These are phyloP conservation scores for Diachasma alloeum DNA, from an alignment of 1,140 invertebrate genomes.

Conservation along the genomic window DNA sequence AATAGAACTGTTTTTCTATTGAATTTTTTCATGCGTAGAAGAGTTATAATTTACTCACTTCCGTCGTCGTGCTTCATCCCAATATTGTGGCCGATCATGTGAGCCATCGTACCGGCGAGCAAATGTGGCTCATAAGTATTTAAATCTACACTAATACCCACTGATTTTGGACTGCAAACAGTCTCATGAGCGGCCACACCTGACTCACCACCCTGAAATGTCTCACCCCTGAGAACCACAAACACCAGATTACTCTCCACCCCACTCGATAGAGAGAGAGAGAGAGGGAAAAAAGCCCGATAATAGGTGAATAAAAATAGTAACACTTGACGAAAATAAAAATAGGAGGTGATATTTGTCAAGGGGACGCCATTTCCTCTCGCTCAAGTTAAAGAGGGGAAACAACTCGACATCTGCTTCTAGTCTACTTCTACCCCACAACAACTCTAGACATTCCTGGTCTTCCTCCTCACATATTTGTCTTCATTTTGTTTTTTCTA, in stretches of 20 bases:
- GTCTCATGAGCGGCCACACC: conserved; percentile 92
- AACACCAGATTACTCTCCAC: neutral
- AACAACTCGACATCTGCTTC: neutral
- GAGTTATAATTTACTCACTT: conserved; percentile 70
- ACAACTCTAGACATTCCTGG: neutral
- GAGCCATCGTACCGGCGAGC: conserved; percentile 90
- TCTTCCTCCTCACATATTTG: neutral
- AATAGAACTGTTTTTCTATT: too few species aligned
- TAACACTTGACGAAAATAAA: neutral
- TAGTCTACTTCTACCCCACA: neutral
- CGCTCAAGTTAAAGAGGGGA: neutral
- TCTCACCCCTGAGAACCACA: conserved; percentile 73
- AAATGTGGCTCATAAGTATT: conserved; percentile 94
- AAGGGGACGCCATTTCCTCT: neutral
- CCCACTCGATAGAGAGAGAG: too few species aligned
- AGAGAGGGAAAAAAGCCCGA: too few species aligned
- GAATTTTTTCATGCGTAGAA: too few species aligned
- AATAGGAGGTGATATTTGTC: neutral
- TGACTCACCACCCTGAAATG: conserved; percentile 84
- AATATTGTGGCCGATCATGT: conserved; percentile 97
- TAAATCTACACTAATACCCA: conserved; percentile 91
- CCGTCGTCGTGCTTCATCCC: conserved; percentile 94
- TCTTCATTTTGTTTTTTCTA: neutral
- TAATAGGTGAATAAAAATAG: too few species aligned
- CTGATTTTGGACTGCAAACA: conserved; percentile 88